Evolutionary conservation across 2,113 vertebrate genomes (phyloP).

Genomic region (Ardeotis arabs): DNA sequence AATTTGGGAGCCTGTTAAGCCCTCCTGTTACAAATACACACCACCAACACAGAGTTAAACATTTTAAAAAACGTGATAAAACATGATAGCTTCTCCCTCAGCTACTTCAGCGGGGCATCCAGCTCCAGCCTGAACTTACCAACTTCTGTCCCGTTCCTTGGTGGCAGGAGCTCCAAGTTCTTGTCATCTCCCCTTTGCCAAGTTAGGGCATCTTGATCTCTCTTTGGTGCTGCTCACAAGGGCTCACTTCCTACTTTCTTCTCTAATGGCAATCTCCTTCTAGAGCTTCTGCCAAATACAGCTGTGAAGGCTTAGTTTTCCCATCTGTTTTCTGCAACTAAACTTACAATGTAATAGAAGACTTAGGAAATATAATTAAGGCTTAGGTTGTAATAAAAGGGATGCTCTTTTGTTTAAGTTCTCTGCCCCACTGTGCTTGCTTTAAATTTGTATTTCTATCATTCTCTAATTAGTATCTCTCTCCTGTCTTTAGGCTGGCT

Average conservation of each 20-base stretch:
- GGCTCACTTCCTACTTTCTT: conserved; percentile 16
- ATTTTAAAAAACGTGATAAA: not conserved
- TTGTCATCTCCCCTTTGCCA: not conserved
- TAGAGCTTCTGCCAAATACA: not conserved
- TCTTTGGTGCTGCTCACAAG: not conserved
- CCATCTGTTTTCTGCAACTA: conserved; percentile 40
- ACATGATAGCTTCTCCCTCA: not conserved
- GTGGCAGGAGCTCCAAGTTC: not conserved
- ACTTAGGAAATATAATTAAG: conserved; percentile 46
- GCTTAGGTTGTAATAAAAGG: conserved; percentile 48
- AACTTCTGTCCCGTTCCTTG: not conserved
- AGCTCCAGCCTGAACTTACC: not conserved
- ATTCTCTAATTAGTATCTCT: conserved; percentile 55
- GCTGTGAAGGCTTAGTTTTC: conserved; percentile 21
- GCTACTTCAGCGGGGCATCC: not conserved
- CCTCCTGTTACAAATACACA: not conserved
- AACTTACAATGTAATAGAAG: conserved; percentile 30
- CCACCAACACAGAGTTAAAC: not conserved
- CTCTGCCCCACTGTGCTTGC: not conserved
- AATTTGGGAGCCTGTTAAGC: not conserved
- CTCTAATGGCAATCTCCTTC: not conserved
- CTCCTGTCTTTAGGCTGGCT: conserved; percentile 53
- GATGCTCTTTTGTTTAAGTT: conserved; percentile 48
- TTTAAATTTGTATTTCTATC: conserved; percentile 63
- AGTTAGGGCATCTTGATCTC: not conserved